A percentile compares a stretch with the other conserved stretches of the same genome.
These are phyloP conservation scores for Typhlomys cinereus DNA, from an alignment of 2,113 vertebrate species.

Conservation along the genomic window DNA sequence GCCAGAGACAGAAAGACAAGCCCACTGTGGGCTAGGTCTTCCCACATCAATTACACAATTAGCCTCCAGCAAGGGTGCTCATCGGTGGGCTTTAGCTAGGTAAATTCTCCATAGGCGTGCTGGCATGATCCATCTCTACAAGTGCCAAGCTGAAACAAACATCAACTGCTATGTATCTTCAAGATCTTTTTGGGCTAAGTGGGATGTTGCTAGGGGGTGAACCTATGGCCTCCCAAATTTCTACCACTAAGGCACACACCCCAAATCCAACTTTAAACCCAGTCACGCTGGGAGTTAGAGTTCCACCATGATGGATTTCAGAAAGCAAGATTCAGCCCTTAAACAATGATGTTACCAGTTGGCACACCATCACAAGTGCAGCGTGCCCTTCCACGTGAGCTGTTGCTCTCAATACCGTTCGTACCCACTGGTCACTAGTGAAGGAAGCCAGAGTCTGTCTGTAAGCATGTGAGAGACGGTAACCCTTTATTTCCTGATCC, in stretches of 20 bases:
- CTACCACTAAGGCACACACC: too few relatives aligned
- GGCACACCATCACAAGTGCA: background rate
- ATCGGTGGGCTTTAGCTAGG: too few relatives aligned
- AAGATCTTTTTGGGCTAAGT: background rate
- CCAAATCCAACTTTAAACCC: background rate
- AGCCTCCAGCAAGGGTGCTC: too few relatives aligned
- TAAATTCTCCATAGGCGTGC: too few relatives aligned
- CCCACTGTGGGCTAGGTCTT: too few relatives aligned
- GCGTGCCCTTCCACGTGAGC: background rate
- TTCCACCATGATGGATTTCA: background rate
- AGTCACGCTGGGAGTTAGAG: background rate
- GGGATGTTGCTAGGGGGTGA: background rate
- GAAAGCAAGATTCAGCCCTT: background rate
- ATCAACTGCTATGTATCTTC: background rate
- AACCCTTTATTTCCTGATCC: background rate
- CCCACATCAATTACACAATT: too few relatives aligned
- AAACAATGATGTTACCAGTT: slow-evolving; percentile 50
- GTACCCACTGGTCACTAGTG: accelerated
- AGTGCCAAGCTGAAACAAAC: background rate
- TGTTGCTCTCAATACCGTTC: background rate
- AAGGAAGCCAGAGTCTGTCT: background rate
- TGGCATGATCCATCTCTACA: too few relatives aligned
- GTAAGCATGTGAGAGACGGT: accelerated
- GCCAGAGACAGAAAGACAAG: too few relatives aligned
- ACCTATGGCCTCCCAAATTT: background rate